Conservation (phyloP, 2,113 vertebrate genomes). For the Xyrauchen texanus region DNA sequence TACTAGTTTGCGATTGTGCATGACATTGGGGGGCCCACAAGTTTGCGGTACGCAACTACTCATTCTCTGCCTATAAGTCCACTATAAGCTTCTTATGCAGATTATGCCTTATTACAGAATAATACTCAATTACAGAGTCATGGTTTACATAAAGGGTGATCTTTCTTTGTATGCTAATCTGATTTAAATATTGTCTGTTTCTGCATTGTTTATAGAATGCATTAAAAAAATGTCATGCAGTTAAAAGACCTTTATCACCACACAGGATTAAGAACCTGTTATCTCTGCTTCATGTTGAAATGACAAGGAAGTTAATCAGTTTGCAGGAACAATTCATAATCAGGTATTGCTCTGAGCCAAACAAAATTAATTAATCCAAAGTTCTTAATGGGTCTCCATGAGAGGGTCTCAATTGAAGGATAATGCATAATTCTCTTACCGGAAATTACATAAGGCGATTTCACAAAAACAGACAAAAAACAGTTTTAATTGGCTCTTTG, state of each 20-base stretch:
- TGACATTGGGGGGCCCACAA: too few species aligned
- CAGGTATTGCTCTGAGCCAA: not conserved
- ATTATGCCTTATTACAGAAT: conserved; percentile 15
- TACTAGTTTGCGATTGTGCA: too few species aligned
- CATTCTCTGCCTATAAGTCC: not conserved
- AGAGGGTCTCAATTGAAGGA: not conserved
- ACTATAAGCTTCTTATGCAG: conserved; percentile 4
- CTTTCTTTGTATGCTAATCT: conserved; percentile 14
- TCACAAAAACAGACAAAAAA: conserved; percentile 8
- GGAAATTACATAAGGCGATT: conserved; percentile 10
- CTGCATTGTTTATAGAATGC: conserved; percentile 3
- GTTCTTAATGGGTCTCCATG: not conserved
- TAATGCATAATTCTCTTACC: not conserved
- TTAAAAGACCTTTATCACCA: conserved; percentile 9
- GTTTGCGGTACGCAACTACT: too few species aligned
- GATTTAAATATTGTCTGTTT: conserved; percentile 6
- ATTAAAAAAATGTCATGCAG: conserved; percentile 11
- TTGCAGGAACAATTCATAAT: not conserved
- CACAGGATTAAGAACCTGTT: conserved; percentile 3
- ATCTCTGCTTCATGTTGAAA: not conserved
- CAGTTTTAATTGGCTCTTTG: conserved; percentile 3
- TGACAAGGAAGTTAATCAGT: conserved; percentile 1
- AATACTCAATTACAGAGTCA: conserved; percentile 16
- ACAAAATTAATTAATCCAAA: not conserved
- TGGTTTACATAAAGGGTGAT: not conserved